Evolutionary conservation across 2,888 invertebrate genomes (phyloP), one percentile per base, ranked within the genome.

Genomic region (Lycia hirtaria): DNA sequence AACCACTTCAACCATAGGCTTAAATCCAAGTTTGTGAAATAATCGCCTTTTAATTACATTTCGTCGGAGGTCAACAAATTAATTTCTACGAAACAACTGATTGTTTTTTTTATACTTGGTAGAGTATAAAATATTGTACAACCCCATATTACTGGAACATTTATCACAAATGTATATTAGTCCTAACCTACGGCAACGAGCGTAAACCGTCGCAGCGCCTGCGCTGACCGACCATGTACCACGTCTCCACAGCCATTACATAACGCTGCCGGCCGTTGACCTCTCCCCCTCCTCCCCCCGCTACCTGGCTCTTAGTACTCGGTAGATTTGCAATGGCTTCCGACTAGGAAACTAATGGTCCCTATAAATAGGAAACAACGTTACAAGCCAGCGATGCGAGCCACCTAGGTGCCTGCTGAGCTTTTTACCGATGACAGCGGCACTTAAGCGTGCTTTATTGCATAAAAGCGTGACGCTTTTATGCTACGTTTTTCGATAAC

Each of bases 241-340:
- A 65, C 65, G 64, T 69, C 71, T 61, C 45, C 76, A 78, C 76
- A 74, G 69, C 69, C 69, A 68, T 78, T 71, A 62, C 59, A 62
- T 63, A 61, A 59, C 56, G 62, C 61, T 57, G 43, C n/a, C 63
- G 64, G 62, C 40, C 67, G 56, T 62, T 59, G 48, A 69, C 48
- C 60, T 28, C 60, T 63, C 55, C 56, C 45, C 49, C 54, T 37
- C 35, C 33, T 51, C n/a, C 43, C 45, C 12, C 35, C 38, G 10
- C 32, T 30, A 22, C 41, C 32, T 43, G 48, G 33, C 55, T 50
- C 47, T 56, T 24, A 10, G 33, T 14, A 14, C 26, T 19, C 35
- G 19, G 14, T 30, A 55, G 58, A 59, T 64, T 68, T 54, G 66
- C 64, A 60, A 72, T 65, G 59, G 68, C 71, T 75, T 76, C 73